Conservation (phyloP, 2,113 vertebrate genomes). For the Xyliphius kryptos region DNA sequence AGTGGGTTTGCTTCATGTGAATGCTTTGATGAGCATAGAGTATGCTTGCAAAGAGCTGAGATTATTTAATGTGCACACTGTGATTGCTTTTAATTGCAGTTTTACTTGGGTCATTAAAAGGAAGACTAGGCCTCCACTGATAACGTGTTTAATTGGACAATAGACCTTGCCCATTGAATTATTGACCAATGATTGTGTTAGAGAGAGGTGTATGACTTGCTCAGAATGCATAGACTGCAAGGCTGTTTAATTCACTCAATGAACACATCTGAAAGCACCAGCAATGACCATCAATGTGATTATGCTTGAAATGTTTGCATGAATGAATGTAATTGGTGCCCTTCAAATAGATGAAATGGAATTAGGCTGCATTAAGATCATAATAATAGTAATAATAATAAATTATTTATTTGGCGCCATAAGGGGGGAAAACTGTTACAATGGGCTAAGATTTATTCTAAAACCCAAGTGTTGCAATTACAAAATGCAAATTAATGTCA, state of each 20-base stretch:
- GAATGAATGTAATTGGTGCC: background rate
- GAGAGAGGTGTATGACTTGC: slow-evolving; percentile 53
- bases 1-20: slow-evolving; percentile 38
- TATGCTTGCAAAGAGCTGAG: slow-evolving; percentile 49
- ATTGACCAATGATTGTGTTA: slow-evolving; percentile 62
- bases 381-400: background rate
- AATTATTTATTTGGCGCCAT: background rate
- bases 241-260: slow-evolving; percentile 21
- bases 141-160: slow-evolving; percentile 69
- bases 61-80: slow-evolving; percentile 60
- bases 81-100: slow-evolving; percentile 64
- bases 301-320: background rate
- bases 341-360: slow-evolving; percentile 3
- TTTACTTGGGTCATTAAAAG: slow-evolving; percentile 51
- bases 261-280: slow-evolving; percentile 7
- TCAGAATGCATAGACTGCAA: slow-evolving; percentile 19
- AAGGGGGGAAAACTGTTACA: background rate
- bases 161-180: slow-evolving; percentile 65
- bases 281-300: background rate
- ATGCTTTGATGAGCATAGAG: slow-evolving; percentile 58
- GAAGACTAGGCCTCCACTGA: slow-evolving; percentile 59
- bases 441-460: background rate
- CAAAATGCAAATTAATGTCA: background rate
- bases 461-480: background rate
- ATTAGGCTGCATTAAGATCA: background rate